Conservation (phyloP, 2,113 vertebrate genomes). For the Serinus canaria region DNA sequence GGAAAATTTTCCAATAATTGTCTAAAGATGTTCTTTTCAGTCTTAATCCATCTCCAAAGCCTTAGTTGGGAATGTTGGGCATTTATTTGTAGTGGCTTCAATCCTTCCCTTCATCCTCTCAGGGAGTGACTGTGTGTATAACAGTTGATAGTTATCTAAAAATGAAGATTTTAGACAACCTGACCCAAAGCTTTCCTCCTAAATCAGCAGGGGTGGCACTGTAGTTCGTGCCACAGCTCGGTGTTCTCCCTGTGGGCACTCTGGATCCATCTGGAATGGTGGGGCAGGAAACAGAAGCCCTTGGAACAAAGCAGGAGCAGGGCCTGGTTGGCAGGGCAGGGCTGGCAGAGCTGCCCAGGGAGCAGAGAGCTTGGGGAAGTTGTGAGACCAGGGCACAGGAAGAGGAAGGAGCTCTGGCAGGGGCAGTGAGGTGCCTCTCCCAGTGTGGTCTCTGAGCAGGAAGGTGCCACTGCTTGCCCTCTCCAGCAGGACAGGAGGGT, state of each 20-base stretch:
- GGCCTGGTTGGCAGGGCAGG: no score
- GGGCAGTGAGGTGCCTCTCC: accelerated
- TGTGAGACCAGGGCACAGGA: neutral
- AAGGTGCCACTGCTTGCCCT: neutral
- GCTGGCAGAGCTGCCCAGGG: neutral
- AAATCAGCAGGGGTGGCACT: neutral
- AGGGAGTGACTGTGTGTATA: neutral
- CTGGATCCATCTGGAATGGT: accelerated
- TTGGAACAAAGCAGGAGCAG: neutral
- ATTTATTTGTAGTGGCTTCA: accelerated
- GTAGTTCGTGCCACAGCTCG: neutral
- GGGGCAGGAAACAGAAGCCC: neutral
- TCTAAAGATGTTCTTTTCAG: neutral
- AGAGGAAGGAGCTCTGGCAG: neutral
- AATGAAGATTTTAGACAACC: neutral
- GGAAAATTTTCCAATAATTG: neutral
- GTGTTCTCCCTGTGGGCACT: accelerated
- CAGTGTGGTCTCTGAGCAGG: accelerated
- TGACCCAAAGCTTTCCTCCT: neutral
- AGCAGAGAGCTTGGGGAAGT: neutral
- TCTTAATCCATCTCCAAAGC: neutral
- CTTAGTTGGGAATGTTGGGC: neutral
- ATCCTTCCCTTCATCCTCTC: neutral
- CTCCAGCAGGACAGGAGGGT: neutral
- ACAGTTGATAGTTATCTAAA: neutral